Conservation (phyloP, 92 coral and sea anemone species). For the Plumapathes pennacea region DNA sequence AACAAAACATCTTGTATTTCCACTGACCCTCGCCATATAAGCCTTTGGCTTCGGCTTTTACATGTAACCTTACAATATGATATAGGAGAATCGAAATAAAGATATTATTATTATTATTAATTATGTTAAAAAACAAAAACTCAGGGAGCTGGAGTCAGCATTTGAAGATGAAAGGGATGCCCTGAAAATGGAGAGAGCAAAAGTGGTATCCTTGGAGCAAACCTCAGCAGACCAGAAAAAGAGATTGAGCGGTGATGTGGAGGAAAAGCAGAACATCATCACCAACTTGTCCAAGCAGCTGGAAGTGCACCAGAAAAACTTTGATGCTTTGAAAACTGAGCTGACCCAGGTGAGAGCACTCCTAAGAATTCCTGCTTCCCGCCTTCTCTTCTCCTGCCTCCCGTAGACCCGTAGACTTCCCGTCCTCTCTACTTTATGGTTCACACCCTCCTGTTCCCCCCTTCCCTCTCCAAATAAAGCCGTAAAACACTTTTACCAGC, state of each 20-base stretch:
- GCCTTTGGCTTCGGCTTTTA: no score
- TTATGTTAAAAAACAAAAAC: no score
- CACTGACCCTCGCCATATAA: no score
- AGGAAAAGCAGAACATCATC: slow-evolving; percentile 81
- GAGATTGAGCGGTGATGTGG: slow-evolving; percentile 52
- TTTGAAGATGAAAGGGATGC: slow-evolving; percentile 72
- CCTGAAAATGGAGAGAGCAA: slow-evolving; percentile 53
- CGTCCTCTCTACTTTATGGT: no score
- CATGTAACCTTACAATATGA: no score
- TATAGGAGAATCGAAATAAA: neutral
- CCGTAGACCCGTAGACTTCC: no score
- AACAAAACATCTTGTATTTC: no score
- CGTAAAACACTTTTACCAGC: no score
- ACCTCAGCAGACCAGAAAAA: slow-evolving; percentile 56
- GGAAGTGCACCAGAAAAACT: slow-evolving; percentile 94
- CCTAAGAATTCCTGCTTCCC: no score
- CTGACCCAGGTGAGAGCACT: slow-evolving; percentile 61
- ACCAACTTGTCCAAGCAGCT: slow-evolving; percentile 80
- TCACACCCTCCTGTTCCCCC: no score
- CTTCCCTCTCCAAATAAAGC: no score
- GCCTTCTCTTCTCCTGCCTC: no score
- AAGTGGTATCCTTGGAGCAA: slow-evolving; percentile 63
- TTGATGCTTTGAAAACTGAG: slow-evolving; percentile 88
- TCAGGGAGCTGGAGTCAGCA: slow-evolving; percentile 80
- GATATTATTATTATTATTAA: neutral